Base-by-base conservation (phyloP, 2,888 invertebrate genomes). In the Penaeus monodon region DNA sequence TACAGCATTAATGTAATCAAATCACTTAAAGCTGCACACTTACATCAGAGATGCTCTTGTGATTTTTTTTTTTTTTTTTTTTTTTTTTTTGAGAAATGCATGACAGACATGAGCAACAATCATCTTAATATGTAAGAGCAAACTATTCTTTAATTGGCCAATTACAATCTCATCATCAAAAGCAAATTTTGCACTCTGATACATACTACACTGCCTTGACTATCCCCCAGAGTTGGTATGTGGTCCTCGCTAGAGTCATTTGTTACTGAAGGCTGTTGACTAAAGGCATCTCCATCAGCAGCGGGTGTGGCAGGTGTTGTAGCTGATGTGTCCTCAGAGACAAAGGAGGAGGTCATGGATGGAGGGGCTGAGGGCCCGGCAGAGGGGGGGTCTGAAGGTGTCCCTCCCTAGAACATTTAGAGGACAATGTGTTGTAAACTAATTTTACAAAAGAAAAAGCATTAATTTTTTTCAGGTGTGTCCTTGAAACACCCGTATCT, bases 331-430 rank as follows among this genome's bases (percentile, higher is more conserved):
- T 88, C 84, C 88, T 88, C 88, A 24, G 80, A 81, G 68, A 88
- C 68, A 73, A 88, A 63, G 27, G 88, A 88, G 29, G 88, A 88
- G 24, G 84, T 74, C 84, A 88, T 80, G 79, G 84, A 88, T 33
- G 88, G 80, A 27, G 81, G 64, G 27, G 70, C 70, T n/a, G 86
- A 81, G 65, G 86, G 81, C 49, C 29, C 33, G 38, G 78, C 44
- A 63, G 70, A 82, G 63, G 81, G 76, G 49, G 80, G 78, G 20
- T 84, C 84, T 22, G 83, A 84, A 33, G 84, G 81, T 49, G 84
- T 88, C 24, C 65, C 84, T 33, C 80, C 88, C 88, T 88, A 57
- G 64, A 66, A 64, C 27, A 79, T 57, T 57, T 57, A 57, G 57
- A 57, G 57, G 57, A 57, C 57, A 57, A 57, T 57, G 57, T 57